These are phyloP conservation scores for Drosophila aldrichi DNA, from an alignment of 2,888 invertebrate species.

Conservation along the genomic window DNA sequence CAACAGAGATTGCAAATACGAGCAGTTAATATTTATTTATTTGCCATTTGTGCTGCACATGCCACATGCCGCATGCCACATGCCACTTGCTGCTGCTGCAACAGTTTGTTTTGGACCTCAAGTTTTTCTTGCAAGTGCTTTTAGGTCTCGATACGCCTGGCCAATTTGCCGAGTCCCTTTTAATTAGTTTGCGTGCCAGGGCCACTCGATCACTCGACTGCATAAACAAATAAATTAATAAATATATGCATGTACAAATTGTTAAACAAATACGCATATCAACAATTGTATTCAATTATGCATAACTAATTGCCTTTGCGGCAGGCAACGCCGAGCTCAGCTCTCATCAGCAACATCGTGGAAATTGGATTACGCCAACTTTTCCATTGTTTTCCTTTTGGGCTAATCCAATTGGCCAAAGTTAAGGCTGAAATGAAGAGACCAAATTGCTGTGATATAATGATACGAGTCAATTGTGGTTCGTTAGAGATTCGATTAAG, in stretches of 20 bases:
- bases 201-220: constrained; percentile 28
- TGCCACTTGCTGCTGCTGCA: background rate
- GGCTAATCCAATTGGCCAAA: background rate
- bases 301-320: constrained; percentile 51
- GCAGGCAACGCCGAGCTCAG: background rate
- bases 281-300: constrained; percentile 62
- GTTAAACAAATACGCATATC: constrained; percentile 37
- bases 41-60: constrained; percentile 52
- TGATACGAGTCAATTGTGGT: background rate
- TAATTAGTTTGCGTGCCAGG: constrained; percentile 67
- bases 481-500: background rate
- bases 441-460: too few relatives aligned
- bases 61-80: background rate
- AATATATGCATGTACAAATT: constrained; percentile 32
- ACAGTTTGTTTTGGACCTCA: constrained; percentile 53
- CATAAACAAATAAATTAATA: constrained; percentile 28
- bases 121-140: constrained; percentile 17
- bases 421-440: background rate
- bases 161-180: constrained; percentile 57
- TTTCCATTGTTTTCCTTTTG: background rate
- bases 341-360: background rate
- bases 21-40: constrained; percentile 69
- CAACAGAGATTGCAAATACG: constrained; percentile 56
- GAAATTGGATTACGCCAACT: constrained; percentile 1
- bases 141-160: constrained; percentile 13